phyloP scores from a whole-genome alignment of 2,797 vertebrate genomes.

The Presbytis comata region DNA sequence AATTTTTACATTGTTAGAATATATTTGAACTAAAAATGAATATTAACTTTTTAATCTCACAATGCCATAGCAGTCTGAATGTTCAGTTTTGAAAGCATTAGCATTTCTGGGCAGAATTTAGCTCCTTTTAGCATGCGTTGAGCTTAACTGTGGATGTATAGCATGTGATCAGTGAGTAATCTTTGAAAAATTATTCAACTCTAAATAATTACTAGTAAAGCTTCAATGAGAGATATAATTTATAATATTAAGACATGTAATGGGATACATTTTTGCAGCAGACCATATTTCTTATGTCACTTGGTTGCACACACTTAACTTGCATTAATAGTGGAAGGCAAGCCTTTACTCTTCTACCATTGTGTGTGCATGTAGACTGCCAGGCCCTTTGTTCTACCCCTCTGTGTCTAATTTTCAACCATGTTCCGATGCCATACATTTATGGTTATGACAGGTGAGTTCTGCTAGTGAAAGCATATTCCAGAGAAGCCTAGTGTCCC shows the following conservation, averaged over 20 bases:
- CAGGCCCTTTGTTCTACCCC: neutral
- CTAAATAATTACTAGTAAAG: neutral
- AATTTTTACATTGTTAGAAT: slow-evolving; percentile 1
- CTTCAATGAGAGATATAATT: neutral
- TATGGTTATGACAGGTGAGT: neutral
- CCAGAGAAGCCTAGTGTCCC: neutral
- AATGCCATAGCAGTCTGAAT: neutral
- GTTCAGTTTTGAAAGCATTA: neutral
- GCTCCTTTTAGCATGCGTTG: neutral
- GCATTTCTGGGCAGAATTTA: neutral
- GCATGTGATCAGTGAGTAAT: neutral
- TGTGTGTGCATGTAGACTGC: neutral
- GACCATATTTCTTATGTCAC: neutral
- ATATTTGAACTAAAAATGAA: neutral
- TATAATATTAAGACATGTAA: neutral
- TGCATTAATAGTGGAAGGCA: neutral
- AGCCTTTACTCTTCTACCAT: neutral
- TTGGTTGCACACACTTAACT: neutral
- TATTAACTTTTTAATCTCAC: slow-evolving; percentile 33
- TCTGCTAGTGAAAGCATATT: neutral
- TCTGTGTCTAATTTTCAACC: neutral
- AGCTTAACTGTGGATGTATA: neutral
- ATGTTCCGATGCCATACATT: neutral
- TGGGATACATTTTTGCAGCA: neutral
- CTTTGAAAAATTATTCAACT: neutral